Evolutionary conservation across 2,797 vertebrate species (phyloP), one percentile per base, ranked within the genome.

Genomic region (Yasuhikotakia modesta): DNA sequence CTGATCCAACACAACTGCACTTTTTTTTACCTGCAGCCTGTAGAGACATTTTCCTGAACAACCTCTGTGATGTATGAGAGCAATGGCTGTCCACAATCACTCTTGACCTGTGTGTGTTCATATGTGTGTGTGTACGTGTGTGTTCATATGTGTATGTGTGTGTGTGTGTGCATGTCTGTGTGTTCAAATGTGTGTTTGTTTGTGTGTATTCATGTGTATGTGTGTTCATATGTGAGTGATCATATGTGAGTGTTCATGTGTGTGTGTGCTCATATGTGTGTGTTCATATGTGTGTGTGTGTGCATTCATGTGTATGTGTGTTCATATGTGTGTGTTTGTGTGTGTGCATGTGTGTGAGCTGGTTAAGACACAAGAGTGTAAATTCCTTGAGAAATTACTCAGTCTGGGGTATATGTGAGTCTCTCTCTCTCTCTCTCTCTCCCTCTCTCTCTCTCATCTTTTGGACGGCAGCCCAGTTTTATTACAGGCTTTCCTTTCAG

Each of bases 311-410:
- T 87, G 83, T 82, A 84, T 79, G 74, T 84, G 67, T 72, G 63
- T 86, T 70, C 65, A 27, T 69, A 58, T 30, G 67, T 70, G 66
- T 74, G 68, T n/a, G n/a, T n/a, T n/a, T n/a, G n/a, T n/a, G n/a
- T n/a, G n/a, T n/a, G n/a, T n/a, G n/a, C n/a, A n/a, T n/a, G n/a
- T n/a, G n/a, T n/a, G n/a, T n/a, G n/a, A 67, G 73, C 57, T 85
- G 83, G 71, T 88, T 89, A 81, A 89, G 81, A 88, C 87, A 90
- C 70, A 82, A 70, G 61, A 73, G 85, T 89, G 89, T 85, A 86
- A 89, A 90, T 89, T 91, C 88, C 84, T 87, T 35, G 48, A 82
- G 75, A 7, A 50, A 79, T 71, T 78, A 81, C 76, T 70, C 70
- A 66, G 68, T 72, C 64, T 79, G 55, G 75, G 71, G 24, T 48